phyloP scores from a whole-genome alignment of 2,797 vertebrate genomes.

The Chaetophractus vellerosus region DNA sequence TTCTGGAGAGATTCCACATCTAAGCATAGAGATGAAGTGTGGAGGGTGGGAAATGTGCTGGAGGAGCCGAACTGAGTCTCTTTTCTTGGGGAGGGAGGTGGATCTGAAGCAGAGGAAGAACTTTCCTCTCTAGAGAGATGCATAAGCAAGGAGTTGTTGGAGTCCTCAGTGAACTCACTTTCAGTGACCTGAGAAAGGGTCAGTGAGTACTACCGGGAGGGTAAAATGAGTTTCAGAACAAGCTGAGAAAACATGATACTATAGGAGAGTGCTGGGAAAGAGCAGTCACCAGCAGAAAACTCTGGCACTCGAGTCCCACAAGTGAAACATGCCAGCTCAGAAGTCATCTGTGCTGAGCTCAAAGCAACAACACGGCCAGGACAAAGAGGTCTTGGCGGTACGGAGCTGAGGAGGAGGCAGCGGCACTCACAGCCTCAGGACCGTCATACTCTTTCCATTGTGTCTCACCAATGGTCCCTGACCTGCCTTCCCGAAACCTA shows the following conservation, averaged over 20 bases:
- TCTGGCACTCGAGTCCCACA: slow-evolving; percentile 56
- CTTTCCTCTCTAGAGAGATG: background rate
- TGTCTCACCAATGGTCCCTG: background rate
- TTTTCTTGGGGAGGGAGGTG: background rate
- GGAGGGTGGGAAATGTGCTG: background rate
- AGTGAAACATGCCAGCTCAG: slow-evolving; percentile 52
- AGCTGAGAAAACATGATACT: slow-evolving; percentile 81
- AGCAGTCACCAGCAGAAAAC: slow-evolving; percentile 80
- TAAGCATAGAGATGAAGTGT: background rate
- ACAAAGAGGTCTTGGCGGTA: background rate
- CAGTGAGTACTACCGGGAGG: slow-evolving; percentile 26
- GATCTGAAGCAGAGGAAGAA: background rate
- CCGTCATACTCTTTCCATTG: background rate
- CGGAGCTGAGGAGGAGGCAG: background rate
- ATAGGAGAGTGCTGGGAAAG: slow-evolving; percentile 66
- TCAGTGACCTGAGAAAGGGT: slow-evolving; percentile 73
- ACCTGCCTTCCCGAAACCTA: background rate
- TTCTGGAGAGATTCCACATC: background rate
- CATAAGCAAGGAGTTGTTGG: background rate
- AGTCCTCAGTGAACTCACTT: slow-evolving; percentile 37
- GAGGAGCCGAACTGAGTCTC: background rate
- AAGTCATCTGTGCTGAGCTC: slow-evolving; percentile 43
- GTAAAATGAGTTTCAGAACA: slow-evolving; percentile 79
- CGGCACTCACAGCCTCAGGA: background rate
- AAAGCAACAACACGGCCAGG: background rate